Percentiles rank a stretch among this genome's conserved stretches.
Evolutionary conservation across 1,140 invertebrate species (phyloP).

Genomic region (Diorhabda carinulata): DNA sequence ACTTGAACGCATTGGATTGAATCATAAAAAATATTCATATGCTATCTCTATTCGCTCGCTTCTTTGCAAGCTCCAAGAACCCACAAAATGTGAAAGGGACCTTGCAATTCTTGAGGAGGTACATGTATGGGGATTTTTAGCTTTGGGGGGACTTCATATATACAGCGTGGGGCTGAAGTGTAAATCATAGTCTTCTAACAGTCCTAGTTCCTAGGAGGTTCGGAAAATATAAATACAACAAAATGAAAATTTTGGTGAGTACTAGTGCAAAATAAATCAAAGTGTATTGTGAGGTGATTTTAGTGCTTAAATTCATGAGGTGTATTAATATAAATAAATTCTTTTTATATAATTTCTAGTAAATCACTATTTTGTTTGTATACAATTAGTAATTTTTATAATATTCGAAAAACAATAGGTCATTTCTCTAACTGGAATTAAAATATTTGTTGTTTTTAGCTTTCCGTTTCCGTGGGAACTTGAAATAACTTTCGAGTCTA

Average conservation of each 20-base stretch:
- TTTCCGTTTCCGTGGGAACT: too few relatives aligned
- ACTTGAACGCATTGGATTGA: too few relatives aligned
- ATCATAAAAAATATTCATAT: not conserved
- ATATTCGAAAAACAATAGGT: too few relatives aligned
- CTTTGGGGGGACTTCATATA: constrained; percentile 43
- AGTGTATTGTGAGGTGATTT: not conserved
- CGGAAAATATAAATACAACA: constrained; percentile 24
- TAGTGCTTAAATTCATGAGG: too few relatives aligned
- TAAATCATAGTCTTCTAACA: constrained; percentile 39
- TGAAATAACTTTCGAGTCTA: too few relatives aligned
- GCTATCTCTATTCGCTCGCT: not conserved
- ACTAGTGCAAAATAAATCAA: not conserved
- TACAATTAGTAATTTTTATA: too few relatives aligned
- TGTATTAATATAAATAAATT: too few relatives aligned
- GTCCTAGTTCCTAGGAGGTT: constrained; percentile 46
- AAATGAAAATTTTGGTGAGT: constrained; percentile 46
- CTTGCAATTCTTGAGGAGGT: constrained; percentile 43
- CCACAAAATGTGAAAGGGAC: constrained; percentile 42
- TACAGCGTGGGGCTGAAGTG: constrained; percentile 31
- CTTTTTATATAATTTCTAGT: too few relatives aligned
- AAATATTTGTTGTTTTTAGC: too few relatives aligned
- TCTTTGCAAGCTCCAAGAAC: constrained; percentile 1
- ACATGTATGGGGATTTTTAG: constrained; percentile 16
- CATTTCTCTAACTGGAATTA: too few relatives aligned
- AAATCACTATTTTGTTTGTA: too few relatives aligned